Evolutionary conservation across 2,888 invertebrate genomes (phyloP).

Genomic region (Sisyra terminalis): DNA sequence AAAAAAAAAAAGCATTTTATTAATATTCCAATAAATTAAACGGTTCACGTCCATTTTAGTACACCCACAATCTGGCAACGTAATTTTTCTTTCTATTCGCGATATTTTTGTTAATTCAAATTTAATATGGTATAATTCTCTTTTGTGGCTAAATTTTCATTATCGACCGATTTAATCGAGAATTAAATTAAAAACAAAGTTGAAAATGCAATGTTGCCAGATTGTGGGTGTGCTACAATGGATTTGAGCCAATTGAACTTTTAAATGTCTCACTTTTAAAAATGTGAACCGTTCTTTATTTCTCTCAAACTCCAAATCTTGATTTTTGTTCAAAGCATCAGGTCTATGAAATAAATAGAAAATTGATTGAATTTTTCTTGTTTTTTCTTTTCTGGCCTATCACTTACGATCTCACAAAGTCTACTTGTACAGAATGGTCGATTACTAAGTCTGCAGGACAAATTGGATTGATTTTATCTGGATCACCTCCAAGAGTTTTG

Average conservation of each 20-base stretch:
- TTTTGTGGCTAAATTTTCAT: no score
- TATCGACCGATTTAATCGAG: no score
- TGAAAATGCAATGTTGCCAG: no score
- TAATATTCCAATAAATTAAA: constrained; percentile 6
- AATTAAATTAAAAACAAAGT: no score
- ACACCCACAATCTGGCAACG: no score
- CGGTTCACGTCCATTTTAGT: no score
- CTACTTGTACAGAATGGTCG: constrained; percentile 96
- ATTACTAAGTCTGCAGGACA: constrained; percentile 97
- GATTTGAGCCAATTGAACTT: not conserved
- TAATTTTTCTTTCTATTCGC: no score
- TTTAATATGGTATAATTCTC: no score
- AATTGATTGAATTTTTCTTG: constrained; percentile 3
- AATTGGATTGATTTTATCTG: constrained; percentile 87
- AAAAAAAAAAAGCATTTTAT: constrained; percentile 15
- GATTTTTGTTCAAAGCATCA: constrained; percentile 81
- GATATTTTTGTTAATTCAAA: no score
- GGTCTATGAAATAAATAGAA: constrained; percentile 34
- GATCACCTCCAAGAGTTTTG: constrained; percentile 67
- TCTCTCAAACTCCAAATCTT: constrained; percentile 86
- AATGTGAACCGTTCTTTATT: constrained; percentile 93
- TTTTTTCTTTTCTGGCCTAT: no score
- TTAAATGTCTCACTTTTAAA: constrained; percentile 51
- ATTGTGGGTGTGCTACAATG: no score
- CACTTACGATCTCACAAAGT: constrained; percentile 62